These are phyloP conservation scores for Heliconius ethilla DNA, from an alignment of 2,888 invertebrate genomes.

Conservation along the genomic window DNA sequence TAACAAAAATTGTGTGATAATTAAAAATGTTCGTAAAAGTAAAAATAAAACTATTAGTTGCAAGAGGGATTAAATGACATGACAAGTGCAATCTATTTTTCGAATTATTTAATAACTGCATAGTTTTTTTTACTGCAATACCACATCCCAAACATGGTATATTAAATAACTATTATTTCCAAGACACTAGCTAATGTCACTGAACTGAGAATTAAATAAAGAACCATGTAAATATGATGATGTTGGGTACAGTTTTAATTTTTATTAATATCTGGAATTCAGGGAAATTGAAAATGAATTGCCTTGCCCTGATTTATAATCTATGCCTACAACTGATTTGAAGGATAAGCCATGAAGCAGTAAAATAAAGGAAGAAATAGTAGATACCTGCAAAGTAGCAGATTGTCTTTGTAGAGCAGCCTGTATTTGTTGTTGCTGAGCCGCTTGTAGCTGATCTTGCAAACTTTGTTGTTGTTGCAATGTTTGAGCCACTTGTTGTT, in stretches of 20 bases:
- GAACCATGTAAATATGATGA: neutral
- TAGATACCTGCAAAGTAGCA: slow-evolving; percentile 70
- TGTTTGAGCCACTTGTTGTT: slow-evolving; percentile 75
- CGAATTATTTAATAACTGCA: neutral
- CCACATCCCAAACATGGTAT: no score
- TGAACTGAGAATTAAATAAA: neutral
- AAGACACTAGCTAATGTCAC: neutral
- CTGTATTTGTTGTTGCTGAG: slow-evolving; percentile 77
- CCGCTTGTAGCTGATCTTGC: slow-evolving; percentile 76
- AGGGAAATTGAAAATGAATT: no score
- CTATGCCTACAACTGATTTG: no score
- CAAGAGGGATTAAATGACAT: neutral
- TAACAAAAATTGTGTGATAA: no score
- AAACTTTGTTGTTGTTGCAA: slow-evolving; percentile 74
- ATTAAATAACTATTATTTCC: neutral
- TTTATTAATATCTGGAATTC: no score
- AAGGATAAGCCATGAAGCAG: neutral
- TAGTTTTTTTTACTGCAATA: neutral
- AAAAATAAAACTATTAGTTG: neutral
- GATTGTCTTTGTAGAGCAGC: slow-evolving; percentile 76
- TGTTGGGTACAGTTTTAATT: no score
- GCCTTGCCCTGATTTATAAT: no score
- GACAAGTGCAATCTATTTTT: no score
- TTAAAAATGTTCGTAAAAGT: no score
- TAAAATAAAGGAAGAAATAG: neutral